These are phyloP conservation scores for Grapholita molesta DNA, from an alignment of 1,140 invertebrate genomes.

Conservation along the genomic window DNA sequence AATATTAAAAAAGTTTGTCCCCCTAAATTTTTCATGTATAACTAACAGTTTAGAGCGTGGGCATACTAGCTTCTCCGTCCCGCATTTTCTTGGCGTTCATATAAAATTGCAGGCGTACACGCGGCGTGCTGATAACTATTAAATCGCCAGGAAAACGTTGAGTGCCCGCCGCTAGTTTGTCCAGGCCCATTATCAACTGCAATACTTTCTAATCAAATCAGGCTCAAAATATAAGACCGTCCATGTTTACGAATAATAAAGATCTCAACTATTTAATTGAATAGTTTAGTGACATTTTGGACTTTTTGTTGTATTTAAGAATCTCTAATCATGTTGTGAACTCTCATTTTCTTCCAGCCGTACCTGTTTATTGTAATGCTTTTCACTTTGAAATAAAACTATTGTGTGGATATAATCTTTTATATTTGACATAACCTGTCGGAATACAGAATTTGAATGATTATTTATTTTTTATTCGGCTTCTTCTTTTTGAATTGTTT, in stretches of 20 bases:
- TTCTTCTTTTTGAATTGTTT: constrained; percentile 65
- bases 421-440: constrained; percentile 23
- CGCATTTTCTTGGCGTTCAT: too few species aligned
- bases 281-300: background rate
- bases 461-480: constrained; percentile 43
- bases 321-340: background rate
- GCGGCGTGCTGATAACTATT: too few species aligned
- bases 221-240: background rate
- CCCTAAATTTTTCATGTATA: too few species aligned
- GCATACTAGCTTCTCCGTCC: too few species aligned
- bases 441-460: background rate
- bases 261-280: constrained; percentile 4
- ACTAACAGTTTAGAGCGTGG: too few species aligned
- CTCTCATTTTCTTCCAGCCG: background rate
- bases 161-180: too few species aligned
- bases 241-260: background rate
- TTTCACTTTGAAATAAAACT: constrained; percentile 24
- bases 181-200: too few species aligned
- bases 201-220: background rate
- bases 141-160: too few species aligned
- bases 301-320: constrained; percentile 1
- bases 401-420: constrained; percentile 28
- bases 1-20: too few species aligned
- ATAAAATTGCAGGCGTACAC: too few species aligned
- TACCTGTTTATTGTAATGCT: constrained; percentile 14